phyloP scores from a whole-genome alignment of 2,797 vertebrate species.

The Gymnodraco acuticeps region DNA sequence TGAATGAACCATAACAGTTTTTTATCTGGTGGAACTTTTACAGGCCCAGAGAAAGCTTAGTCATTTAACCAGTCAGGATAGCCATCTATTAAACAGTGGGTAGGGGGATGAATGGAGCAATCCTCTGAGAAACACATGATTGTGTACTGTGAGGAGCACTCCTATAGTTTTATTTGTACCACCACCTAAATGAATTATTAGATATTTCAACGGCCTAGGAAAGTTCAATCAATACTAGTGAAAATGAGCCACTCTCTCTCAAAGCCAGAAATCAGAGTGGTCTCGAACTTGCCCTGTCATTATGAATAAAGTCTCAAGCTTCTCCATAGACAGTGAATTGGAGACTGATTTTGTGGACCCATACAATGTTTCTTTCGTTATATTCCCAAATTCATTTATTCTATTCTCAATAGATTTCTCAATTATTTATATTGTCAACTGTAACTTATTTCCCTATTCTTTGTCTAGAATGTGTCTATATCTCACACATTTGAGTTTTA shows the following conservation, averaged over 20 bases:
- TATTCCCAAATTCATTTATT: background rate
- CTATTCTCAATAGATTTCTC: background rate
- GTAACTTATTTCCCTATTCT: too few relatives aligned
- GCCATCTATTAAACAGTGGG: background rate
- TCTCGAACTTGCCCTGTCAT: background rate
- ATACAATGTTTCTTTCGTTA: too few relatives aligned
- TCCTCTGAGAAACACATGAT: background rate
- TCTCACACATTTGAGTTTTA: background rate
- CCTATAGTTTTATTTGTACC: background rate
- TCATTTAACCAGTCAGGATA: background rate
- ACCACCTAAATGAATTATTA: background rate
- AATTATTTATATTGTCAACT: too few relatives aligned
- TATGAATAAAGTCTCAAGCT: too few relatives aligned
- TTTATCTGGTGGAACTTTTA: background rate
- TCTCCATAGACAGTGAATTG: too few relatives aligned
- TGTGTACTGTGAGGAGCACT: background rate
- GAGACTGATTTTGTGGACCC: too few relatives aligned
- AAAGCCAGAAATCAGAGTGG: background rate
- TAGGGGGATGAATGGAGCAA: background rate
- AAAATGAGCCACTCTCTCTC: background rate
- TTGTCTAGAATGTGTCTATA: too few relatives aligned
- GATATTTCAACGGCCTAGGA: background rate
- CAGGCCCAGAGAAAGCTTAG: background rate
- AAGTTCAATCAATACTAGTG: background rate
- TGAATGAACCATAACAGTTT: conserved; percentile 10